phyloP scores from a whole-genome alignment of 1,140 invertebrate genomes.

The Brachionus koreanus region DNA sequence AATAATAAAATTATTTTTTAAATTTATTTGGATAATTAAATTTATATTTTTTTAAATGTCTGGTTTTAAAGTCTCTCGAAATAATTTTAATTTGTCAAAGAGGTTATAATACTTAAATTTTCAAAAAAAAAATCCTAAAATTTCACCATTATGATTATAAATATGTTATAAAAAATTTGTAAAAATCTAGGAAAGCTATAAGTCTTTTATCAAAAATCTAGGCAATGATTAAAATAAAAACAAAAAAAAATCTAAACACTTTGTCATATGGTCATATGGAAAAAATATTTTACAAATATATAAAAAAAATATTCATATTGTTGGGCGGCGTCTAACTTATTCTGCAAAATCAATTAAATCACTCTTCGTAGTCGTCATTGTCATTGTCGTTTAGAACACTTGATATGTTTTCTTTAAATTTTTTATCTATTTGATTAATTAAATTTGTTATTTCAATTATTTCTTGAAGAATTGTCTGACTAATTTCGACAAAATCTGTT shows the following conservation, averaged over 20 bases:
- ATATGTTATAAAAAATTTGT: neutral
- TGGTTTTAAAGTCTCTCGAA: slow-evolving; percentile 18
- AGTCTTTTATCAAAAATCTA: neutral
- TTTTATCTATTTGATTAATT: slow-evolving; percentile 12
- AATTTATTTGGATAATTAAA: neutral
- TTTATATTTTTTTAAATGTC: neutral
- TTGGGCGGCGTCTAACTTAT: neutral
- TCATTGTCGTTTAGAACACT: slow-evolving; percentile 35
- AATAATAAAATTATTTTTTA: neutral
- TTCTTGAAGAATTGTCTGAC: neutral
- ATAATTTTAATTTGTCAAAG: slow-evolving; percentile 24
- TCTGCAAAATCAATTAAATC: neutral
- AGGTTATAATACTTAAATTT: neutral
- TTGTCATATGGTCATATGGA: neutral
- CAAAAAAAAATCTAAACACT: slow-evolving; percentile 1
- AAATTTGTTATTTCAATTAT: slow-evolving; percentile 19
- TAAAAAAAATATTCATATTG: neutral
- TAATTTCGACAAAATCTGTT: slow-evolving; percentile 15
- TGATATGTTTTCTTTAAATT: slow-evolving; percentile 37
- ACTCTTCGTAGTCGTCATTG: neutral
- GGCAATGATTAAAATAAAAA: neutral
- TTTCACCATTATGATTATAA: neutral
- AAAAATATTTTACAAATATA: slow-evolving; percentile 8
- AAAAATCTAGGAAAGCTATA: neutral
- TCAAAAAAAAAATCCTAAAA: neutral